These are phyloP conservation scores for Chrysomallon squamiferum DNA, from an alignment of 1,140 invertebrate species.

Conservation along the genomic window DNA sequence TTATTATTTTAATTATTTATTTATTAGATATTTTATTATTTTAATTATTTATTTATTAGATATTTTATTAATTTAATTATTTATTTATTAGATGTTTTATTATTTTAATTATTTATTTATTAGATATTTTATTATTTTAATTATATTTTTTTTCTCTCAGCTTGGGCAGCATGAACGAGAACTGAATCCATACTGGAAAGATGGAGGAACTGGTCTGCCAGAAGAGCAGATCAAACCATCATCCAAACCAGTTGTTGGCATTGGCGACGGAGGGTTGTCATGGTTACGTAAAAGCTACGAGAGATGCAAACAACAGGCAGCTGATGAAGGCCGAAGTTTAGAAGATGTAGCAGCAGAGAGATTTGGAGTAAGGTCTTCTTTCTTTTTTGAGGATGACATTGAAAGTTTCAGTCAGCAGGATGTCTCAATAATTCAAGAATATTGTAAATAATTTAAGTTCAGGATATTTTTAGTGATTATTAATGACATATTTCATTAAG, in stretches of 20 bases:
- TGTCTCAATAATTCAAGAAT: background rate
- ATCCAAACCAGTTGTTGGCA: background rate
- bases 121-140: no score
- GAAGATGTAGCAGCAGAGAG: slow-evolving; percentile 72
- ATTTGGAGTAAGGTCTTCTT: slow-evolving; percentile 68
- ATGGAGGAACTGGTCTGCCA: slow-evolving; percentile 83
- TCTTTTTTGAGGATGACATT: background rate
- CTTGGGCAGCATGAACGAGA: slow-evolving; percentile 77
- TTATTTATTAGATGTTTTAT: no score
- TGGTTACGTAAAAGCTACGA: slow-evolving; percentile 70
- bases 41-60: no score
- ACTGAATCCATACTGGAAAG: slow-evolving; percentile 92
- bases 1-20: no score
- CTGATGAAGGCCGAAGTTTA: slow-evolving; percentile 66
- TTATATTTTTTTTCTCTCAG: slow-evolving; percentile 62
- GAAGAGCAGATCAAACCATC: slow-evolving; percentile 24
- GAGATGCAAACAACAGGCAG: slow-evolving; percentile 70
- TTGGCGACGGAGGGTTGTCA: slow-evolving; percentile 56
- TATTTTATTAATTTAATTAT: no score
- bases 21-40: no score
- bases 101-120: no score
- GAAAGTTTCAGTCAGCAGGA: background rate
- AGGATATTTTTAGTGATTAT: no score
- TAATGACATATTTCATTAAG: no score
- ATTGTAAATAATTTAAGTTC: no score